phyloP scores from a whole-genome alignment of 2,113 vertebrate species.

The Pavo muticus region DNA sequence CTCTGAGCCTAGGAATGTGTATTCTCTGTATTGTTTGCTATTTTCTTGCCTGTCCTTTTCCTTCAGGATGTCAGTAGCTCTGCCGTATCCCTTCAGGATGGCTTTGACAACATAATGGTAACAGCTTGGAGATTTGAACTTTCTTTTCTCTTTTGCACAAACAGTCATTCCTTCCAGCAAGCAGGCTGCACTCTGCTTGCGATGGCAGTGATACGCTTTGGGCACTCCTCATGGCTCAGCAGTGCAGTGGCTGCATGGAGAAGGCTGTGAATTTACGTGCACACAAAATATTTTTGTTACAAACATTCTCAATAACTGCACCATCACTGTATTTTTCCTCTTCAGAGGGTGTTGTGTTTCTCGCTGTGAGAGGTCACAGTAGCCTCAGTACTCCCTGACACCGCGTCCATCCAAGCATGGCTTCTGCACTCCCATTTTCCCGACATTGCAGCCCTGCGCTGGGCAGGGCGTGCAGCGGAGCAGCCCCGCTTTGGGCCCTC shows the following conservation, averaged over 20 bases:
- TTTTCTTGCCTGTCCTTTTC: conserved; percentile 69
- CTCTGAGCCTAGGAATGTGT: neutral
- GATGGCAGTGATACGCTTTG: neutral
- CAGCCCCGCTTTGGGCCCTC: neutral
- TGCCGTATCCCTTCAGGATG: conserved; percentile 71
- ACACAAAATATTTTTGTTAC: neutral
- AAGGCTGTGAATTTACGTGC: neutral
- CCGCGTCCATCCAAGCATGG: neutral
- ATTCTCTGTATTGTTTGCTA: conserved; percentile 54
- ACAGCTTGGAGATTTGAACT: conserved; percentile 32
- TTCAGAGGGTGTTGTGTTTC: neutral
- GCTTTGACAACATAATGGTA: conserved; percentile 77
- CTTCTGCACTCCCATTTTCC: neutral
- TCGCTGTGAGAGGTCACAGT: neutral
- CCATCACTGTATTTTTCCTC: neutral
- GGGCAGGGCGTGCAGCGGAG: too few relatives aligned
- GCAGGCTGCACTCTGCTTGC: neutral
- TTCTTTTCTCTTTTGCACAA: neutral
- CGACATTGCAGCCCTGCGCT: neutral
- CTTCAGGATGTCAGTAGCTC: conserved; percentile 71
- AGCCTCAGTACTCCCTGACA: neutral
- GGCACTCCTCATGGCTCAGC: neutral
- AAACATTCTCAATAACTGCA: neutral
- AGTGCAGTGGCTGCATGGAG: neutral
- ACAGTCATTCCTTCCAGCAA: neutral